Evolutionary conservation across 2,888 invertebrate genomes (phyloP), one percentile per base, ranked within the genome.

Genomic region (Phortica magna): DNA sequence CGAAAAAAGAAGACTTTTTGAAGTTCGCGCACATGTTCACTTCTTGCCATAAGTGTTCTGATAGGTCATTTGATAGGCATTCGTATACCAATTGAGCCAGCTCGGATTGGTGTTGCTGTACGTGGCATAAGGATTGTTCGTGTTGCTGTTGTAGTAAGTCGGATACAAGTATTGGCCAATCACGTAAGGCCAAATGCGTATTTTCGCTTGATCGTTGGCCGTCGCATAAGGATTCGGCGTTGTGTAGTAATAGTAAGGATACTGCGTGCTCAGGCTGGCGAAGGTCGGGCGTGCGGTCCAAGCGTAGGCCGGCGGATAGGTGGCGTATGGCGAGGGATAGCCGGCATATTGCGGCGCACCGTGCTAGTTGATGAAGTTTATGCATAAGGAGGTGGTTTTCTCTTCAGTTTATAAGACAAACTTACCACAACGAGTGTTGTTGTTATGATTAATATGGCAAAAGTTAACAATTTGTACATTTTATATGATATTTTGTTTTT

Each of bases 151-250:
- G 22, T 83, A 80, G 31, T 88, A 87, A 0, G 78, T 76, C 0
- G 85, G 85, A 80, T 88, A 88, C n/a, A 88, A 67, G 75, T 86
- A 88, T 55, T 84, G 83, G 1, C 89, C 89, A 3, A 89, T 82
- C n/a, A 89, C 88, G 77, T 86, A 87, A 4, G 89, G 89, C 88
- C 83, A 90, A 31, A 89, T 88, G 17, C 83, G 80, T n/a, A 88
- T 81, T 7, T 76, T 59, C 14, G 59, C 22, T 48, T 81, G 77
- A 5, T 74, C 61, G n/a, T 22, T 14, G 9, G 17, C 12, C 59
- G 19, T 59, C n/a, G 67, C 41, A 48, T 83, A 79, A 5, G 83
- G 74, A 70, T 41, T 72, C 14, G 74, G 61, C 6, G 83, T 83
- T n/a, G 80, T 79, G 59, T 82, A 83, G 64, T 80, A 82, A 12